Evolutionary conservation across 2,797 vertebrate genomes (phyloP).

Genomic region (Sandelia bainsii): DNA sequence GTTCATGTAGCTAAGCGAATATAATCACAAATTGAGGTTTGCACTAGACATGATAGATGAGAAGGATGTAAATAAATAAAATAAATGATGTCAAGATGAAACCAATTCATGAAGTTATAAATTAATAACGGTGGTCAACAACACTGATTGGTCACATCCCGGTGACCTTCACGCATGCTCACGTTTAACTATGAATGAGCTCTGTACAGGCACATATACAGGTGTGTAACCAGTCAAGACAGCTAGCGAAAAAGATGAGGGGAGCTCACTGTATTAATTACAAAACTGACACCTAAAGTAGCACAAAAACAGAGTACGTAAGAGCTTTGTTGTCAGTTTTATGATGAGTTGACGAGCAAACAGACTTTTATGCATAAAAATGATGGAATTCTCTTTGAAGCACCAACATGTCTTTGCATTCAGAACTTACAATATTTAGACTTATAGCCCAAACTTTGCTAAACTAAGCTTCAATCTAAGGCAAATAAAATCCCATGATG

Average conservation of each 20-base stretch:
- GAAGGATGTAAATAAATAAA: too few species aligned
- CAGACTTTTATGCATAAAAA: conserved; percentile 1
- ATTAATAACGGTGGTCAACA: not conserved
- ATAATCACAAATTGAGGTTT: not conserved
- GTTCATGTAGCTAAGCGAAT: not conserved
- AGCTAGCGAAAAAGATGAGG: not conserved
- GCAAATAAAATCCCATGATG: too few species aligned
- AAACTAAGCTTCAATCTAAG: too few species aligned
- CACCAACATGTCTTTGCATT: too few species aligned
- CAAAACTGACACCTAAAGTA: not conserved
- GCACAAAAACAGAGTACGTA: not conserved
- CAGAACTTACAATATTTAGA: too few species aligned
- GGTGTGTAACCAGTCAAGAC: not conserved
- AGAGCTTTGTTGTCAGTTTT: too few species aligned
- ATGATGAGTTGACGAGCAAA: too few species aligned
- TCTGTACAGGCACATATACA: not conserved
- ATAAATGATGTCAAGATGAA: not conserved
- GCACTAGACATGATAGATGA: not conserved
- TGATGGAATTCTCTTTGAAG: too few species aligned
- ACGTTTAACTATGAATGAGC: not conserved
- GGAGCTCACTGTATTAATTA: too few species aligned
- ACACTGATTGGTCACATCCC: not conserved
- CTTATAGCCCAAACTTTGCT: too few species aligned
- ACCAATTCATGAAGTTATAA: not conserved
- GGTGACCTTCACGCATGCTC: not conserved